Conservation (phyloP, 2,113 vertebrate genomes). For the Hylia prasina region DNA sequence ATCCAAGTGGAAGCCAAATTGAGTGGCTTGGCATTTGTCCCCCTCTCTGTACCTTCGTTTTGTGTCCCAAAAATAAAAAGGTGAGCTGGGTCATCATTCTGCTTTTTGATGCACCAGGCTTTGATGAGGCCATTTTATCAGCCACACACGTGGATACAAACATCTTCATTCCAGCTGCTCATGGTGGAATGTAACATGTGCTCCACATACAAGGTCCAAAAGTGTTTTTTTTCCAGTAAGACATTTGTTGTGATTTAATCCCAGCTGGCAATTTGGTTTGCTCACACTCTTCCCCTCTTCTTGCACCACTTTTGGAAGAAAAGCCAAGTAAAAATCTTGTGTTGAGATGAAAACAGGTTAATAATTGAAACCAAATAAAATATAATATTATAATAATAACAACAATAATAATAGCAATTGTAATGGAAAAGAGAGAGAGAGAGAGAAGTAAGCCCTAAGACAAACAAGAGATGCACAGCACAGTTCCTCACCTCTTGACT, state of each 20-base stretch:
- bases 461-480: neutral
- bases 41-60: neutral
- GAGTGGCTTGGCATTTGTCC: neutral
- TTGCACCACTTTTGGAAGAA: neutral
- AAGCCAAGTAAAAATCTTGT: neutral
- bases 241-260: neutral
- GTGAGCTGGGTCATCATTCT: neutral
- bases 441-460: neutral
- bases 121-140: neutral
- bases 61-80: neutral
- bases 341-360: neutral
- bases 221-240: fast-evolving
- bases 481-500: neutral
- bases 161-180: neutral
- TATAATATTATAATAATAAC: neutral
- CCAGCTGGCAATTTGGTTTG: neutral
- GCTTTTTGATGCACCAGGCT: neutral
- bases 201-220: neutral
- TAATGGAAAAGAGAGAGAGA: neutral
- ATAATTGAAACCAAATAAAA: neutral
- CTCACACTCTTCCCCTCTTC: neutral
- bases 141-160: fast-evolving
- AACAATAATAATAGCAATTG: neutral
- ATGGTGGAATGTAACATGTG: fast-evolving
- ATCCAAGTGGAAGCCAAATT: neutral